Base-by-base conservation (phyloP, 2,888 invertebrate species). In the Crossocerus cetratus region DNA sequence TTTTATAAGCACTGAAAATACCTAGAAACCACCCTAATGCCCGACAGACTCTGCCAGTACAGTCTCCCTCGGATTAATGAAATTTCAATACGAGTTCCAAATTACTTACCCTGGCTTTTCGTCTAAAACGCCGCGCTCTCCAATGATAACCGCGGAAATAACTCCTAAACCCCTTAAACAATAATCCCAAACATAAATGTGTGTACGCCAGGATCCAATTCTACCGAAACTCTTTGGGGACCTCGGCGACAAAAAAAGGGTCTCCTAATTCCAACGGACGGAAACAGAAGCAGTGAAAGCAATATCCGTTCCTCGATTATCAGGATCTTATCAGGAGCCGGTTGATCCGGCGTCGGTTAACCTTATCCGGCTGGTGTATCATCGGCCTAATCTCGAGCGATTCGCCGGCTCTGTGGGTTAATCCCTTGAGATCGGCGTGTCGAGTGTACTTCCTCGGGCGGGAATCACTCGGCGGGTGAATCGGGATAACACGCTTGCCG, bases 401-500 rank as follows among this genome's bases (percentile, higher is more conserved):
- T 20, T 65, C 59, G 58, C 70, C 53, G 49, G 58, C 55, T 45
- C 66, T 32, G 21, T 42, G 49, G 53, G 66, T 62, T 74, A 77
- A 79, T 79, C 72, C 74, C 60, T 62, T 54, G 53, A 74, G 64
- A 74, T 69, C 65, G 56, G 55, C 59, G 73, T 67, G 66, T 62
- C 69, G 69, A 61, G 64, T 79, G 74, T 65, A 81, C 79, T 81
- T 81, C 80, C 81, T 72, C 16, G 13, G 55, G 54, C 57, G 69
- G 45, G 65, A 18, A 57, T 43, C 55, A n/a, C 42, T 62, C 58
- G 57, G 43, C 21, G 57, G 61, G 66, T 65, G 65, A 81, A 77
- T 81, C 79, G 57, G 67, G 69, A 77, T 78, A 71, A 77, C 68
- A 63, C 72, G 64, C 63, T 60, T 55, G 66, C 60, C 43, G 65